Conservation (phyloP, 30 jellyfish, hydroid and myxozoan genomes). For the Hydractinia echinata region DNA sequence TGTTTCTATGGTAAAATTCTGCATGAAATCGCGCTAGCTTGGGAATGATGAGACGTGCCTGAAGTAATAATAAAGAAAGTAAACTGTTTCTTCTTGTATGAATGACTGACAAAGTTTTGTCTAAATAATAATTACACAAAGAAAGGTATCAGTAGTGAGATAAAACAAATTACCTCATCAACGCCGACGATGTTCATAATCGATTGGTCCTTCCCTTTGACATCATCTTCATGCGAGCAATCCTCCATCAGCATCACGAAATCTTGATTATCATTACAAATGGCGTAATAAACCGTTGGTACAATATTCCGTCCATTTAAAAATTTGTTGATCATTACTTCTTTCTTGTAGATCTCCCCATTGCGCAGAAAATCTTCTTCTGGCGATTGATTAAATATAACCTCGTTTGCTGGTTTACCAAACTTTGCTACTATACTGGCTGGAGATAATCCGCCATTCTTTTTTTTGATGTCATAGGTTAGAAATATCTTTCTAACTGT, state of each 20-base stretch:
- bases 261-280: neutral
- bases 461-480: neutral
- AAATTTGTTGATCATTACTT: neutral
- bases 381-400: neutral
- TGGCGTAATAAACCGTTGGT: conserved; percentile 7
- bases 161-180: too few species aligned
- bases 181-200: too few species aligned
- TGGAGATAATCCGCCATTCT: neutral
- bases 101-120: too few species aligned
- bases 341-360: neutral
- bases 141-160: too few species aligned
- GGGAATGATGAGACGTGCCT: neutral
- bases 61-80: neutral
- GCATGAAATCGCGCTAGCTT: neutral
- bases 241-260: conserved; percentile 15
- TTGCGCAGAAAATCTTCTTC: neutral
- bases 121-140: too few species aligned
- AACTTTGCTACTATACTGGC: neutral
- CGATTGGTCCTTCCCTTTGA: neutral
- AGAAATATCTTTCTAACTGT: neutral
- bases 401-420: neutral
- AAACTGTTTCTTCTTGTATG: too few species aligned
- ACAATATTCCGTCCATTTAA: neutral
- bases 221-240: neutral
- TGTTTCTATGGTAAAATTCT: conserved; percentile 3